These are phyloP conservation scores for Eubasilissa regina DNA, from an alignment of 1,140 invertebrate genomes.

Conservation along the genomic window DNA sequence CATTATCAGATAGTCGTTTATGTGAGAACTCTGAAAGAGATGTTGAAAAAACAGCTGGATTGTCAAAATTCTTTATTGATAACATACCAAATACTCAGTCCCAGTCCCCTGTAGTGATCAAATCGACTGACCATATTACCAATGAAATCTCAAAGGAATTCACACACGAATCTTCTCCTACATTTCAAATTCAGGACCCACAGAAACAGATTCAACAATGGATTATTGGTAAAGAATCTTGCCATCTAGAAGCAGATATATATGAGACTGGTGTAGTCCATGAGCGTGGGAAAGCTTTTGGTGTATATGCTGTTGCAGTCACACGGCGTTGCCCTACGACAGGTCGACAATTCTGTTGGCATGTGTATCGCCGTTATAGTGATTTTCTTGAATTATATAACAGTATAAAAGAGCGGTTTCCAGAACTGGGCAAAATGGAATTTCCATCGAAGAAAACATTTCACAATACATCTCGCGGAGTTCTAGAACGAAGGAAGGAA, in stretches of 20 bases:
- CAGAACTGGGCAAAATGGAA: constrained; percentile 82
- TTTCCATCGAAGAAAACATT: constrained; percentile 96
- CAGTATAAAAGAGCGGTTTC: constrained; percentile 86
- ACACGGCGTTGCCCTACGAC: constrained; percentile 77
- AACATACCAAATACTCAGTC: constrained; percentile 41
- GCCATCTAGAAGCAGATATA: constrained; percentile 52
- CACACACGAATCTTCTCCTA: not conserved
- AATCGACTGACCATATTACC: not conserved
- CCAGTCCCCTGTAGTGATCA: constrained; percentile 35
- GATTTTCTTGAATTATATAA: constrained; percentile 92
- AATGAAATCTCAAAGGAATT: constrained; percentile 1
- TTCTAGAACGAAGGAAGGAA: constrained; percentile 89
- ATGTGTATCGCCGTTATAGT: constrained; percentile 88
- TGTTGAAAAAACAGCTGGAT: constrained; percentile 12
- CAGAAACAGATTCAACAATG: constrained; percentile 44
- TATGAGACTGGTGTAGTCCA: constrained; percentile 75
- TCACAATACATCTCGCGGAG: constrained; percentile 91
- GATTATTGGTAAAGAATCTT: constrained; percentile 36
- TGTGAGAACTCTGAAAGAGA: constrained; percentile 25
- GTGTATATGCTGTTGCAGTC: constrained; percentile 91
- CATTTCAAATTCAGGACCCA: constrained; percentile 36
- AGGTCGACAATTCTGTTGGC: constrained; percentile 78
- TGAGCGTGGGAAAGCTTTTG: constrained; percentile 87
- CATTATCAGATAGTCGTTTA: constrained; percentile 39
- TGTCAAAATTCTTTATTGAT: constrained; percentile 32